phyloP scores from a whole-genome alignment of 2,888 invertebrate genomes.

The Plebejus melissa region DNA sequence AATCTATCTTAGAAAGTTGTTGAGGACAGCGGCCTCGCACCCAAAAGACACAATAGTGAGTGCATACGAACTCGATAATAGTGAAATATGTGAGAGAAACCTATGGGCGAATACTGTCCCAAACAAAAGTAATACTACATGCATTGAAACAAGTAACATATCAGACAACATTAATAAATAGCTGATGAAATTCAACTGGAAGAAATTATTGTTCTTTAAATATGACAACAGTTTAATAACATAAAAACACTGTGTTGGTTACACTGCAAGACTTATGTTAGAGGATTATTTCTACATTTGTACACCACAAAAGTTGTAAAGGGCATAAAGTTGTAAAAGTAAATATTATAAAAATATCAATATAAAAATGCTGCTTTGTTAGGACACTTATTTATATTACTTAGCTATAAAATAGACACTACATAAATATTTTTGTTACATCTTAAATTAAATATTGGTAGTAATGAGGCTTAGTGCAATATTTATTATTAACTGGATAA shows the following conservation, averaged over 20 bases:
- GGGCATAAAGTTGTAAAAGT: slow-evolving; percentile 19
- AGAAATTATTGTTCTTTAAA: neutral
- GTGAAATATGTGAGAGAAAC: too few species aligned
- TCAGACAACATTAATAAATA: neutral
- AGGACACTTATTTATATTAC: slow-evolving; percentile 32
- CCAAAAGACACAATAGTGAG: too few species aligned
- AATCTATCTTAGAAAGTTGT: neutral
- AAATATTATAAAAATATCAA: slow-evolving; percentile 20
- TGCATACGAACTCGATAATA: too few species aligned
- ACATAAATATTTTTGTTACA: neutral
- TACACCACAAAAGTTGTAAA: slow-evolving; percentile 18
- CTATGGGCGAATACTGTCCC: too few species aligned
- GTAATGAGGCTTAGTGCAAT: neutral
- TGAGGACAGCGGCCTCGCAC: too few species aligned
- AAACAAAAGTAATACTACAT: neutral
- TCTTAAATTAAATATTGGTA: neutral
- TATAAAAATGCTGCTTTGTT: slow-evolving; percentile 31
- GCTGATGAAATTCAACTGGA: neutral
- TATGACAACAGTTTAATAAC: neutral
- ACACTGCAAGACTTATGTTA: neutral
- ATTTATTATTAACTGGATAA: neutral
- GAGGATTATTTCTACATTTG: neutral
- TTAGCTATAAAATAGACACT: slow-evolving; percentile 18
- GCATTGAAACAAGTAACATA: neutral
- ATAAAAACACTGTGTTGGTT: neutral